Percentiles rank a stretch among this genome's conserved stretches.
These are phyloP conservation scores for Coenobita brevimanus DNA, from an alignment of 1,140 invertebrate species.

Conservation along the genomic window DNA sequence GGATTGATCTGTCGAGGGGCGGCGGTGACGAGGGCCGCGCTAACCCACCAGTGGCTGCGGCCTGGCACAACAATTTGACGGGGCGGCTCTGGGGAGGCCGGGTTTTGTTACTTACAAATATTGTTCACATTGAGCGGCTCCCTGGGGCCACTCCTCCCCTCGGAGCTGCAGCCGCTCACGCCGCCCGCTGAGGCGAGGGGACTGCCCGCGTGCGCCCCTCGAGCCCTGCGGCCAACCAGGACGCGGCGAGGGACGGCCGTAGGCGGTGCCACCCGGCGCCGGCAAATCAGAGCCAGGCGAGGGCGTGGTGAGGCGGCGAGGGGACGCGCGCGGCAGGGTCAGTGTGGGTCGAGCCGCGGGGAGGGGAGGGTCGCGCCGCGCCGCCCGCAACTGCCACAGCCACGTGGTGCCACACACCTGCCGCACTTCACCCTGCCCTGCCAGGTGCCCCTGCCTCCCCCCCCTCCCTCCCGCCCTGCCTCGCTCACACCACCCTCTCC, in stretches of 20 bases:
- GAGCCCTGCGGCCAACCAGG: conserved; percentile 40
- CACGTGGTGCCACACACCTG: conserved; percentile 1
- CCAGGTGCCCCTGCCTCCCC: not conserved
- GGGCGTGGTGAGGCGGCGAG: conserved; percentile 50
- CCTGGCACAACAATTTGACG: conserved; percentile 70
- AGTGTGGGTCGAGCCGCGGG: conserved; percentile 53
- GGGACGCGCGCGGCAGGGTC: conserved; percentile 52
- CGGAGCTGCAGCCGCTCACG: conserved; percentile 60
- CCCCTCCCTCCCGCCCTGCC: not conserved
- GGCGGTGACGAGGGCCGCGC: conserved; percentile 57
- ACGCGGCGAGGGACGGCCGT: conserved; percentile 29
- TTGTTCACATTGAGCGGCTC: conserved; percentile 70
- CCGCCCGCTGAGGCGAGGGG: conserved; percentile 64
- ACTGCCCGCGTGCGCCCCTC: conserved; percentile 61
- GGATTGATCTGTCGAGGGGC: conserved; percentile 67
- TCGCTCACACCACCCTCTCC: not conserved
- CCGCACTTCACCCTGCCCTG: not conserved
- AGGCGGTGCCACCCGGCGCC: conserved; percentile 23
- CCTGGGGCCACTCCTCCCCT: conserved; percentile 69
- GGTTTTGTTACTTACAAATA: conserved; percentile 71
- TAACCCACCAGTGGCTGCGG: conserved; percentile 64
- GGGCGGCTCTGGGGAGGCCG: conserved; percentile 68
- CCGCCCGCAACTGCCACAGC: conserved; percentile 4
- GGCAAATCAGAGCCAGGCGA: conserved; percentile 47
- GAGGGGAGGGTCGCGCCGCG: conserved; percentile 47